Evolutionary conservation across 2,888 invertebrate species (phyloP).

Genomic region (Lasioglossum oenotherae): DNA sequence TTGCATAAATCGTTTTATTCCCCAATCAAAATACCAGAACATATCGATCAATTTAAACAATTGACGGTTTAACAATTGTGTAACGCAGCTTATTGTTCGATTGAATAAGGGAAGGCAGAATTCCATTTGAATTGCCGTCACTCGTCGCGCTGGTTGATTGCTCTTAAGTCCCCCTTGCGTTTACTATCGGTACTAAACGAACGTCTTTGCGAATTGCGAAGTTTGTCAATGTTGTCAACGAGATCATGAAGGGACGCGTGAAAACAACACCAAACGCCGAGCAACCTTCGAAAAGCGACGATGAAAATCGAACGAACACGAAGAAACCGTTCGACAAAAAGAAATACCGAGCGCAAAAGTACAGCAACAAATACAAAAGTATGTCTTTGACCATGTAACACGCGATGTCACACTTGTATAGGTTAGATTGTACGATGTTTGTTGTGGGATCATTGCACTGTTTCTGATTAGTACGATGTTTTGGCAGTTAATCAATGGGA

Average conservation of each 20-base stretch:
- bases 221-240: conserved; percentile 24
- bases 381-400: conserved; percentile 37
- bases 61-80: neutral
- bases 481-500: conserved; percentile 88
- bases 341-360: conserved; percentile 88
- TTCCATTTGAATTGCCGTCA: conserved; percentile 52
- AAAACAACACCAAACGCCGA: neutral
- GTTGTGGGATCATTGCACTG: conserved; percentile 15
- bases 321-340: conserved; percentile 90
- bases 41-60: neutral
- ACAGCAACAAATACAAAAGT: conserved; percentile 89
- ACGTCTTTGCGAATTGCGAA: neutral
- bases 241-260: conserved; percentile 40
- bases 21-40: neutral
- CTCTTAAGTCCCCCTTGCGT: conserved; percentile 51
- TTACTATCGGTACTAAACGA: conserved; percentile 42
- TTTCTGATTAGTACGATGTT: conserved; percentile 32
- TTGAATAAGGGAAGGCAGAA: conserved; percentile 31
- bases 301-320: neutral
- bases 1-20: neutral
- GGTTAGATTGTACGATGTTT: conserved; percentile 60
- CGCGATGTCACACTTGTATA: conserved; percentile 28
- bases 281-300: neutral
- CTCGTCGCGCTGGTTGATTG: conserved; percentile 55
- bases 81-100: neutral